Percentiles rank a stretch among this genome's conserved stretches.
Conservation (phyloP, 1,140 invertebrate species). For the Drosophila tsacasi region DNA sequence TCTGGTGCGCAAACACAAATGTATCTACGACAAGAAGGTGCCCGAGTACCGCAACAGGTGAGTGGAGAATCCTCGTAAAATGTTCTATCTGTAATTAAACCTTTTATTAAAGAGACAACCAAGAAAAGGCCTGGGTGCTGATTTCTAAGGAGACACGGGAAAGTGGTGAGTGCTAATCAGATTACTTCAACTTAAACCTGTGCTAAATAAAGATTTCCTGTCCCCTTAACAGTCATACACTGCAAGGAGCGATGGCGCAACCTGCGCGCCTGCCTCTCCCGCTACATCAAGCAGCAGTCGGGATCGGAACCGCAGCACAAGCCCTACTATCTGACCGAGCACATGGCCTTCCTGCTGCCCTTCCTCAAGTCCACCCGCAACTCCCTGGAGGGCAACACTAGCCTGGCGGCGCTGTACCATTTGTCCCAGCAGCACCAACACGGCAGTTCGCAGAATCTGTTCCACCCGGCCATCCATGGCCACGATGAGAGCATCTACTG, state of each 20-base stretch:
- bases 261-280: slow-evolving; percentile 79
- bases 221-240: slow-evolving; percentile 64
- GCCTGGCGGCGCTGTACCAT: slow-evolving; percentile 65
- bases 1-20: slow-evolving; percentile 77
- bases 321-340: slow-evolving; percentile 84
- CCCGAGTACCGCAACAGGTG: slow-evolving; percentile 83
- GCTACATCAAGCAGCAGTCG: slow-evolving; percentile 81
- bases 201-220: no score
- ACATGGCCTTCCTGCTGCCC: slow-evolving; percentile 83
- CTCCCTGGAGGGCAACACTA: slow-evolving; percentile 70
- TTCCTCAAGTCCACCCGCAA: slow-evolving; percentile 79
- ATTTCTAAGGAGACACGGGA: slow-evolving; percentile 85
- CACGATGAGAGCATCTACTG: slow-evolving; percentile 64
- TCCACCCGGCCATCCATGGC: slow-evolving; percentile 35
- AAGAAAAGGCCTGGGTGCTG: slow-evolving; percentile 82
- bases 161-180: slow-evolving; percentile 58
- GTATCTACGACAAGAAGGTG: slow-evolving; percentile 84
- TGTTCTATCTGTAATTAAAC: neutral
- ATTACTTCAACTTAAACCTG: no score
- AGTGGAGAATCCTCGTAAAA: slow-evolving; percentile 4
- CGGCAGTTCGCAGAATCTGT: slow-evolving; percentile 12
- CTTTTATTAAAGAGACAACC: slow-evolving; percentile 64
- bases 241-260: slow-evolving; percentile 85
- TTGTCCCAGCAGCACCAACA: slow-evolving; percentile 71
- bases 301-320: slow-evolving; percentile 79